A percentile compares a stretch with the other conserved stretches of the same genome.
These are phyloP conservation scores for Rhipidura dahli DNA, from an alignment of 2,113 vertebrate species.

Conservation along the genomic window DNA sequence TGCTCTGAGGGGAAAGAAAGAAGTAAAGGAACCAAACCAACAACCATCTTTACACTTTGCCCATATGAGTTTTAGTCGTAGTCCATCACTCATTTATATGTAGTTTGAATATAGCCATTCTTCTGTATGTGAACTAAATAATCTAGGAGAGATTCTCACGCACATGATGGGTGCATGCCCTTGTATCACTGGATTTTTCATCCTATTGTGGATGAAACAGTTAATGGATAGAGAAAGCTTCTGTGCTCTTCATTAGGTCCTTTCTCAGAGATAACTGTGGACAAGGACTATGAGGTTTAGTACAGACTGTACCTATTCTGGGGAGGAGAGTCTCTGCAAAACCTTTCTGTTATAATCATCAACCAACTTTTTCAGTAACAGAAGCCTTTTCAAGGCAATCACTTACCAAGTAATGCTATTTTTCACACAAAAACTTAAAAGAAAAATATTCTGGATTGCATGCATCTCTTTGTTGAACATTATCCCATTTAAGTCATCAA, in stretches of 20 bases:
- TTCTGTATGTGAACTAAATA: background rate
- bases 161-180: background rate
- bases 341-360: background rate
- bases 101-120: background rate
- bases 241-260: background rate
- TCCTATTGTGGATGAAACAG: background rate
- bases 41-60: background rate
- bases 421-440: background rate
- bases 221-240: background rate
- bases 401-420: background rate
- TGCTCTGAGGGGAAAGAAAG: background rate
- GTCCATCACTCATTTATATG: background rate
- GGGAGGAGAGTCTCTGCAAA: background rate
- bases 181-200: background rate
- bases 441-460: conserved; percentile 1
- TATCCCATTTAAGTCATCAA: conserved; percentile 42
- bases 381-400: background rate
- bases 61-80: background rate
- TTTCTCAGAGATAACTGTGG: background rate
- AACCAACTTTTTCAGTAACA: background rate
- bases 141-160: background rate
- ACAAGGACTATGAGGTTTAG: background rate
- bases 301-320: background rate
- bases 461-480: conserved; percentile 16
- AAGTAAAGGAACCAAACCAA: background rate